Base-by-base conservation (phyloP, 2,113 vertebrate species). In the Podilymbus podiceps region DNA sequence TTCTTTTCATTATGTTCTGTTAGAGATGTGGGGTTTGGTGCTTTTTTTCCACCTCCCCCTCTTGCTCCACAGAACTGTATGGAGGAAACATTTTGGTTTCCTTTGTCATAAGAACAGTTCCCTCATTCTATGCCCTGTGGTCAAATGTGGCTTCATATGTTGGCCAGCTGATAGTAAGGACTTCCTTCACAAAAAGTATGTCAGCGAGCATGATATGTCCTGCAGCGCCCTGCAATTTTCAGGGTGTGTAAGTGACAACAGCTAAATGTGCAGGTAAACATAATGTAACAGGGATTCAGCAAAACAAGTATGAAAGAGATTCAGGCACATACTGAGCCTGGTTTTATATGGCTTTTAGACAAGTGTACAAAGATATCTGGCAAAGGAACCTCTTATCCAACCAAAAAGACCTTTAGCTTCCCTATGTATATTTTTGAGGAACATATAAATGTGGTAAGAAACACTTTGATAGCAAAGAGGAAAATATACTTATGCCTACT, bases 321-420 rank as follows among this genome's bases (percentile, higher is more conserved):
- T 77, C 35, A 33, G 31, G n/a, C 60, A 46, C 24, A 40, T 47
- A 40, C 21, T n/a, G 42, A 90, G 31, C 5, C 64, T 63, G 12
- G 35, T 92, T 75, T 52, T 72, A 10, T 52, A 44, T 46, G 40
- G 20, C 9, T 88, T 94, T 94, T 85, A 93, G 74, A 74, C 22
- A 95, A 96, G 93, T 88, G 58, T 84, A 80, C 73, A 90, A 92
- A 87, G 52, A 83, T 27, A 94, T 88, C 74, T 93, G 89, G 73
- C 88, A 93, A 90, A 93, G 93, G 81, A 97, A 72, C 44, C 28
- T 74, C 84, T 88, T 85, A 78, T 88, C 72, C 2, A 2, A 77
- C 73, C 84, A 53, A 66, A 60, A 92, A 66, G 63, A 56, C 21
- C 18, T 89, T 89, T 76, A 2, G 1, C 19, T 86, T 83, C 35